Conservation (phyloP, 2,113 vertebrate species). For the Edolisoma coerulescens region DNA sequence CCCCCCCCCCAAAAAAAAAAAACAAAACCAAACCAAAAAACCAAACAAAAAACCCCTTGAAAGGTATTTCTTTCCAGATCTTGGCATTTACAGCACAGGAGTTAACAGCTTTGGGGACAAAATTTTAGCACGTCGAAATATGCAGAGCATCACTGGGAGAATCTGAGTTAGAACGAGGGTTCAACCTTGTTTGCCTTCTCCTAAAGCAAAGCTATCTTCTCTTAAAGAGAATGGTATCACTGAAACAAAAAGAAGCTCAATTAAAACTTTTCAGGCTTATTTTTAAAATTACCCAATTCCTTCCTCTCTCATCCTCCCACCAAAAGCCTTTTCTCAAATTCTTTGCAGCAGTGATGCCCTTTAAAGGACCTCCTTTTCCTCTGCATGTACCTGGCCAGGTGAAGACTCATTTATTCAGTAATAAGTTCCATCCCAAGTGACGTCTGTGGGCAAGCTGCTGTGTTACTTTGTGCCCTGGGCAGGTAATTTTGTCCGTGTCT, state of each 20-base stretch:
- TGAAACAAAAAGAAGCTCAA: not conserved
- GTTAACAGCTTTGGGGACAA: not conserved
- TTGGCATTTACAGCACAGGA: not conserved
- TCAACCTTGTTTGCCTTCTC: not conserved
- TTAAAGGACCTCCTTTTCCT: not conserved
- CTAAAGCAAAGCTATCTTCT: not conserved
- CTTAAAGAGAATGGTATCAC: not conserved
- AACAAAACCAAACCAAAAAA: not conserved
- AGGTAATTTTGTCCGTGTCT: not conserved
- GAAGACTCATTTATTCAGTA: not conserved
- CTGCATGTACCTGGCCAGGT: not conserved
- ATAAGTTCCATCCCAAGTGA: not conserved
- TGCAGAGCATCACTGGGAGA: not conserved
- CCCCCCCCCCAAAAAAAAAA: not conserved
- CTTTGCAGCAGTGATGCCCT: not conserved
- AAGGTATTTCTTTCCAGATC: not conserved
- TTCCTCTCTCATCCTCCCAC: not conserved
- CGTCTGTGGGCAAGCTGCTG: not conserved
- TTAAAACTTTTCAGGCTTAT: not conserved
- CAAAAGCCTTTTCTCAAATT: not conserved
- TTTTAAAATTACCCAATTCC: not conserved
- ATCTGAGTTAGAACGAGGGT: rapidly evolving
- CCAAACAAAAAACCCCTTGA: too few species aligned
- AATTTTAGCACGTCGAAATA: not conserved
- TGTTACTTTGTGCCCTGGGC: not conserved